phyloP scores from a whole-genome alignment of 2,888 invertebrate species.

The Cacoxenus indagator region DNA sequence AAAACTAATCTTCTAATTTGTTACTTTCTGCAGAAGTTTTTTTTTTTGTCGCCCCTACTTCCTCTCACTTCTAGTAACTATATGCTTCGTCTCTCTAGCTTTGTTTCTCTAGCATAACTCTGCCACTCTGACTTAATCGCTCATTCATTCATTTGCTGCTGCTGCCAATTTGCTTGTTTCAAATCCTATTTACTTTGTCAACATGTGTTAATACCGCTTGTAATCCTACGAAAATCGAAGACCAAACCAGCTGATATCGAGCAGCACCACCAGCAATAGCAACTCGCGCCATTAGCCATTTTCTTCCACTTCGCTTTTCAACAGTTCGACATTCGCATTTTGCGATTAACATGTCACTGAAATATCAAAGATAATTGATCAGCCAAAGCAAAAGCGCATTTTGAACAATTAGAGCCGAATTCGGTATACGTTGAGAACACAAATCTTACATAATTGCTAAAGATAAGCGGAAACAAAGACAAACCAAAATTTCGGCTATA shows the following conservation, averaged over 20 bases:
- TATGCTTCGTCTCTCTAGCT: neutral
- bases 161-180: constrained; percentile 49
- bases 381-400: constrained; percentile 30
- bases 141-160: constrained; percentile 30
- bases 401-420: constrained; percentile 1
- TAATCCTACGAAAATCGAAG: constrained; percentile 55
- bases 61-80: neutral
- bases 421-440: neutral
- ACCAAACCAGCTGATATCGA: constrained; percentile 30
- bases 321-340: constrained; percentile 9
- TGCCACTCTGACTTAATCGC: neutral
- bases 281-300: constrained; percentile 17
- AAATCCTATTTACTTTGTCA: constrained; percentile 66
- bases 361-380: constrained; percentile 63
- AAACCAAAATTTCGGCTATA: too few species aligned
- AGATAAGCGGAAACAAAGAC: constrained; percentile 32
- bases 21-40: constrained; percentile 42
- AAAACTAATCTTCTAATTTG: constrained; percentile 68
- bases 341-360: constrained; percentile 59
- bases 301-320: constrained; percentile 39
- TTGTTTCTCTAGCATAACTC: neutral
- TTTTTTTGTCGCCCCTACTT: constrained; percentile 11
- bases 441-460: constrained; percentile 34
- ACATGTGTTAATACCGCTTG: constrained; percentile 63
- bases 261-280: neutral